Evolutionary conservation across 1,140 invertebrate species (phyloP).

Genomic region (Heliconius hermathena): DNA sequence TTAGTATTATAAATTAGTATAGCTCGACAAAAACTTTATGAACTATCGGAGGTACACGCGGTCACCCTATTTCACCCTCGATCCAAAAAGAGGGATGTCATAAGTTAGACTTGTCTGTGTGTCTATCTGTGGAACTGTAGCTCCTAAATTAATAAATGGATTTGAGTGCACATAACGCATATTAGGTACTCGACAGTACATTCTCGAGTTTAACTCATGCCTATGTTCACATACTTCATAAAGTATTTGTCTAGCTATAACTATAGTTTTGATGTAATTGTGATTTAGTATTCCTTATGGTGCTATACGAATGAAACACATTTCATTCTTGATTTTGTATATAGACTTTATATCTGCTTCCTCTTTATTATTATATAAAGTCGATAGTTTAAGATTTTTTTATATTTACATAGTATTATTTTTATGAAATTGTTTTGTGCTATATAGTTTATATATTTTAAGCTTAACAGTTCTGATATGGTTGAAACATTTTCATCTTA

Average conservation of each 20-base stretch:
- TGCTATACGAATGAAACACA: conserved; percentile 43
- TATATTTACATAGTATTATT: conserved; percentile 37
- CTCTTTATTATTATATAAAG: conserved; percentile 17
- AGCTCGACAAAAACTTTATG: no score
- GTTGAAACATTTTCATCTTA: conserved; percentile 16
- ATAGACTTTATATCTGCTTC: conserved; percentile 23
- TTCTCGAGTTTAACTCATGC: no score
- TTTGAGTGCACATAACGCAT: no score
- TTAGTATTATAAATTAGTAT: conserved; percentile 4
- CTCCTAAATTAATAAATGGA: no score
- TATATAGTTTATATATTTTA: conserved; percentile 21
- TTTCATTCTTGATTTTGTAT: conserved; percentile 23
- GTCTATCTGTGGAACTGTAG: no score
- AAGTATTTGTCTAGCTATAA: not conserved
- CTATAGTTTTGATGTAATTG: conserved; percentile 16
- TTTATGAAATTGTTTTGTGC: conserved; percentile 21
- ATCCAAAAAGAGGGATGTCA: no score
- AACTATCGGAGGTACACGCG: no score
- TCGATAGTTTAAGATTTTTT: conserved; percentile 33
- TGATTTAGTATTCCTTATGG: conserved; percentile 47
- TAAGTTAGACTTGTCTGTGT: no score
- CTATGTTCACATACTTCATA: no score
- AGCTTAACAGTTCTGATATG: not conserved
- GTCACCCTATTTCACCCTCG: no score
- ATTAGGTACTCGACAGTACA: no score